Percentiles rank a stretch among this genome's conserved stretches.
phyloP scores from a whole-genome alignment of 1,140 invertebrate genomes.

The Tenebrio molitor region DNA sequence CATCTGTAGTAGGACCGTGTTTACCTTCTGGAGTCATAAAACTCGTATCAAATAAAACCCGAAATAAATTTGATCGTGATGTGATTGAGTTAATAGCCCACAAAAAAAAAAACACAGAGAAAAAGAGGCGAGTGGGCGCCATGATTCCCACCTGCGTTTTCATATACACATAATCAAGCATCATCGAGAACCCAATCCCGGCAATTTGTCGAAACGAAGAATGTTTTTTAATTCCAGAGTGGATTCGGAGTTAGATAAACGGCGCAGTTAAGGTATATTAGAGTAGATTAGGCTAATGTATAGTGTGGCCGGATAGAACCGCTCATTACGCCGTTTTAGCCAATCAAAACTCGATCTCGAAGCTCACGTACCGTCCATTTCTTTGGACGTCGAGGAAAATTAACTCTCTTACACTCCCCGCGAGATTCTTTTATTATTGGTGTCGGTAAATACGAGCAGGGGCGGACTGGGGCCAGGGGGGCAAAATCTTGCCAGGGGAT shows the following conservation, averaged over 20 bases:
- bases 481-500: too few relatives aligned
- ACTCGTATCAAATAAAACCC: constrained; percentile 10
- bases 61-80: constrained; percentile 36
- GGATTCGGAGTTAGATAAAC: constrained; percentile 46
- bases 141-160: constrained; percentile 38
- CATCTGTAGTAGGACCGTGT: neutral
- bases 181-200: constrained; percentile 16
- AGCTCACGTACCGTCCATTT: constrained; percentile 24
- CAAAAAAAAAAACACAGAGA: too few relatives aligned
- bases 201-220: constrained; percentile 37
- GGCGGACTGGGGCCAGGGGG: neutral
- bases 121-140: constrained; percentile 17
- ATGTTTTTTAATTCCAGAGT: constrained; percentile 31
- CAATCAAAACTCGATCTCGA: constrained; percentile 45
- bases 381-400: constrained; percentile 16
- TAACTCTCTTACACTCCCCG: constrained; percentile 15
- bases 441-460: constrained; percentile 9
- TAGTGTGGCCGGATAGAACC: constrained; percentile 55
- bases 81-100: constrained; percentile 32
- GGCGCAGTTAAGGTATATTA: constrained; percentile 48
- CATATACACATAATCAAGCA: constrained; percentile 24
- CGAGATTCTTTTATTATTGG: constrained; percentile 9
- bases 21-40: constrained; percentile 24
- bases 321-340: constrained; percentile 49
- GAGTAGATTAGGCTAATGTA: constrained; percentile 53